Evolutionary conservation across 2,113 vertebrate genomes (phyloP), one percentile per base, ranked within the genome.

Genomic region (Nannospalax galili): DNA sequence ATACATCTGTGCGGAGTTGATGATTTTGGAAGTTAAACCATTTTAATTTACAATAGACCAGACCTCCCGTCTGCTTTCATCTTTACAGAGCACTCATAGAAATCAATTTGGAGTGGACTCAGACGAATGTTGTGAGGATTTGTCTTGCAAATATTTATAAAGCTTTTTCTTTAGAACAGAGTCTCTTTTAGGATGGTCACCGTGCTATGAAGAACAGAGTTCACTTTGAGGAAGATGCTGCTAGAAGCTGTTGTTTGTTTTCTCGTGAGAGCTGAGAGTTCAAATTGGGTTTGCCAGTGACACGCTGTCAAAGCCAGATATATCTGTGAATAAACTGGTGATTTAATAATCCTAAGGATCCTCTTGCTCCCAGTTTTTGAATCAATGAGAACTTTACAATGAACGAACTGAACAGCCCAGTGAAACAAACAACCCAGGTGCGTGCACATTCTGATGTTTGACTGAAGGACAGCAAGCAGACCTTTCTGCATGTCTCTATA

Each of bases 81-180:
- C 97, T 98, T 95, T 95, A 90, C 42, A n/a, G 94, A 40, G 74
- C 77, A 45, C 52, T 48, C 93, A 90, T 65, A 95, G 97, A 97
- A 96, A 95, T 91, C 28, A 77, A 88, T 95, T 96, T 95, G 92
- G 96, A 97, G 96, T 12, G n/a, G 75, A 69, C 94, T 95, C 91
- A 7, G 95, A 97, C 82, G 96, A 84, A 78, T 97, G 96, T 96
- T 97, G 96, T 74, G 73, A 96, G 97, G 98, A 95, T 98, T 97
- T 97, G 96, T 98, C 97, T 95, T 97, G 97, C 97, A 98, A 97
- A 98, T 98, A 98, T 98, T 98, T 98, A 97, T 96, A 96, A 96
- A 97, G 91, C 90, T 79, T 97, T 65, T 96, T 88, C 96, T 98
- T 97, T 95, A 92, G 97, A 91, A 96, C 72, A 19, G 82, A 69